Conservation (phyloP, 2,888 invertebrate species). For the Papilio elwesi region DNA sequence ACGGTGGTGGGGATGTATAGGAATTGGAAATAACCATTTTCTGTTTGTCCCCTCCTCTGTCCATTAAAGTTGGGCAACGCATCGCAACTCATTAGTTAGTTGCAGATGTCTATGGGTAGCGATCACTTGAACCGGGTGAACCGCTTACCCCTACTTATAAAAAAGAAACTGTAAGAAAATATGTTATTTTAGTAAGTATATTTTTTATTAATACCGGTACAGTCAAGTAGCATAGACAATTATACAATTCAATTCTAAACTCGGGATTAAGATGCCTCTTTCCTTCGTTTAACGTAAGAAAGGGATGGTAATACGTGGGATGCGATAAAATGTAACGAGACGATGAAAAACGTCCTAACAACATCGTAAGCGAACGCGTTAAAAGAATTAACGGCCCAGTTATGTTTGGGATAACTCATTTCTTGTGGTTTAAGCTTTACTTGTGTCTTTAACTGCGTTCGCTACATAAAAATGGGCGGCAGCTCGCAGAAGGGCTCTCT, state of each 20-base stretch:
- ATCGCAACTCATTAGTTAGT: too few relatives aligned
- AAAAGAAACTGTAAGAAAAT: too few relatives aligned
- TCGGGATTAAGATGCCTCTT: conserved; percentile 42
- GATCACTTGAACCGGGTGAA: too few relatives aligned
- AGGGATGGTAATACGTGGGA: conserved; percentile 55
- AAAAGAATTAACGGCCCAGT: conserved; percentile 54
- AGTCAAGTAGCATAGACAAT: background rate
- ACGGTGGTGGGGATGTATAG: too few relatives aligned
- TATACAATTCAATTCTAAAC: conserved; percentile 1
- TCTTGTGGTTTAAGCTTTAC: conserved; percentile 45
- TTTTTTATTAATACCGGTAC: background rate
- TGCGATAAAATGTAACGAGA: conserved; percentile 51
- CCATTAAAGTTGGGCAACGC: too few relatives aligned
- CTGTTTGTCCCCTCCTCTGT: too few relatives aligned
- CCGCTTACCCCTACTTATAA: too few relatives aligned
- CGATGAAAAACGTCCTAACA: conserved; percentile 54
- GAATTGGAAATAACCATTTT: too few relatives aligned
- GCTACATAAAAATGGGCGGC: conserved; percentile 33
- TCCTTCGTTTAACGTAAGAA: conserved; percentile 50
- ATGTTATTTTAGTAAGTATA: background rate
- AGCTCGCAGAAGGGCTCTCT: conserved; percentile 16
- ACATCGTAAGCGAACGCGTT: conserved; percentile 53
- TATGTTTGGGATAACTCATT: conserved; percentile 54
- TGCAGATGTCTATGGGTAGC: too few relatives aligned
- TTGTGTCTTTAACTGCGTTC: conserved; percentile 27